Conservation (phyloP, 2,113 vertebrate species). For the Protobothrops flavoviridis region DNA sequence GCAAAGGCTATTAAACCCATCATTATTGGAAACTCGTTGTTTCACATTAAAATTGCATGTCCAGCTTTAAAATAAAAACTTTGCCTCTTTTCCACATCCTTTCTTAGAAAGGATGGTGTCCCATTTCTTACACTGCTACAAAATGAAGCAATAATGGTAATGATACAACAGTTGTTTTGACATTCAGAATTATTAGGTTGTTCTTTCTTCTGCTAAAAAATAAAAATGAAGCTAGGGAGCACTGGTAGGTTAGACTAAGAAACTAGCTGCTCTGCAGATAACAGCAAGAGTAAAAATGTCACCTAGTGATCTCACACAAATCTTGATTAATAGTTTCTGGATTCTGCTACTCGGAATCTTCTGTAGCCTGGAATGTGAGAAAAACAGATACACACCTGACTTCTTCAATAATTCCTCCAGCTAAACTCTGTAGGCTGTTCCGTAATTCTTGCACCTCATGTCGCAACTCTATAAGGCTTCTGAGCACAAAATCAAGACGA, state of each 20-base stretch:
- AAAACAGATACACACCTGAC: slow-evolving; percentile 77
- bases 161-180: neutral
- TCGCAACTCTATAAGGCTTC: slow-evolving; percentile 74
- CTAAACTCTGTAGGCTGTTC: slow-evolving; percentile 78
- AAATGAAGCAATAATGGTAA: neutral
- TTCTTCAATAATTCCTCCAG: slow-evolving; percentile 81
- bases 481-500: slow-evolving; percentile 84
- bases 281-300: neutral
- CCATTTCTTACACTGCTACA: neutral
- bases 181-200: neutral
- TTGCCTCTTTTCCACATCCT: neutral
- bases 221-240: neutral
- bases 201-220: neutral
- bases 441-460: slow-evolving; percentile 85
- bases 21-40: neutral
- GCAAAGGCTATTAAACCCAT: neutral
- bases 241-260: neutral
- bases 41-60: neutral
- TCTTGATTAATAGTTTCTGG: neutral
- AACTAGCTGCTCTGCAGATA: neutral
- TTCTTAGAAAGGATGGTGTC: neutral
- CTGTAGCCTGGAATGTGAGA: neutral
- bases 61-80: neutral
- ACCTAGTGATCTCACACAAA: neutral
- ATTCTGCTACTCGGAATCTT: neutral